Evolutionary conservation across 2,797 vertebrate genomes (phyloP).

Genomic region (Hoplostethus mediterraneus): DNA sequence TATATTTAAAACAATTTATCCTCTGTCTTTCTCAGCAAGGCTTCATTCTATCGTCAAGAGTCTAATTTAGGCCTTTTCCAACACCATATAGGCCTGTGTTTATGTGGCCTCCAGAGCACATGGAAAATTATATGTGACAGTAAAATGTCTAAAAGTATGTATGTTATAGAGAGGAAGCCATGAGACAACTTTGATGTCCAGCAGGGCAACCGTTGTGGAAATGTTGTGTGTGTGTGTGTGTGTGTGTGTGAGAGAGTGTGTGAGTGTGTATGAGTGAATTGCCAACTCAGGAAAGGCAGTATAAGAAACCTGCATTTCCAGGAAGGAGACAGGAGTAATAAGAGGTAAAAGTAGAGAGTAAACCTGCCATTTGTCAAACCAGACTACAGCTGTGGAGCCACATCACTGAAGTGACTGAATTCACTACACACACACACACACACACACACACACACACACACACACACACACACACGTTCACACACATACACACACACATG

Average conservation of each 20-base stretch:
- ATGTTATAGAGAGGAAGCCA: conserved; percentile 65
- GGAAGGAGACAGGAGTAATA: conserved; percentile 28
- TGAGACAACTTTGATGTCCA: conserved; percentile 61
- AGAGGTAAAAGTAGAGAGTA: conserved; percentile 30
- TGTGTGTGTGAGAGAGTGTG: not conserved
- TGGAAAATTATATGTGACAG: conserved; percentile 75
- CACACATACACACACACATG: conserved; percentile 3
- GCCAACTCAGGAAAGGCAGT: conserved; percentile 14
- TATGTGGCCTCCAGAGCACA: conserved; percentile 70
- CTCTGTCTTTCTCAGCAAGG: conserved; percentile 24
- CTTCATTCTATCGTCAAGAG: conserved; percentile 58
- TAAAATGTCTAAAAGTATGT: conserved; percentile 64
- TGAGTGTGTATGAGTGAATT: conserved; percentile 4
- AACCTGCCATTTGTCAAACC: conserved; percentile 53
- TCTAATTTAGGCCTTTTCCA: conserved; percentile 69
- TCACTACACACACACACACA: conserved; percentile 3
- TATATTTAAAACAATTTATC: conserved; percentile 18
- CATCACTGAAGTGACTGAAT: conserved; percentile 15
- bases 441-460: conserved; percentile 3
- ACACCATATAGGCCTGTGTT: conserved; percentile 67
- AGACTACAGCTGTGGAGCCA: conserved; percentile 33
- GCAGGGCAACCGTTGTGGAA: not conserved
- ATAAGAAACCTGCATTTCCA: conserved; percentile 41
- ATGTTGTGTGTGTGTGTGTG: not conserved
- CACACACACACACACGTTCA: conserved; percentile 4